phyloP scores from a whole-genome alignment of 2,113 vertebrate species.

The Podarcis cretensis region DNA sequence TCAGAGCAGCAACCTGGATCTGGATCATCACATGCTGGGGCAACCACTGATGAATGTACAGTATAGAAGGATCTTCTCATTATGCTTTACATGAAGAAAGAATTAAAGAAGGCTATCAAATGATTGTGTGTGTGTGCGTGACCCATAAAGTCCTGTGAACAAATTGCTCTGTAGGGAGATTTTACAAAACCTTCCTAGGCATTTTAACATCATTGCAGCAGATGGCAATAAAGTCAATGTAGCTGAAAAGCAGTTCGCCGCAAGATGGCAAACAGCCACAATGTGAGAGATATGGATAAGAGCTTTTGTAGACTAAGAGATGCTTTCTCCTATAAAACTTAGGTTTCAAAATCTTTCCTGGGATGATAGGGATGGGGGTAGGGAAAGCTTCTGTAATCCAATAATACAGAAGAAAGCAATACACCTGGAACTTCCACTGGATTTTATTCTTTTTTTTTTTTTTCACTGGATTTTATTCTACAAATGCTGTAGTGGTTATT shows the following conservation, averaged over 20 bases:
- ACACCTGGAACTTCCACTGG: rapidly evolving
- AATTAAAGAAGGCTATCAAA: conserved; percentile 34
- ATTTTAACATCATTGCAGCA: neutral
- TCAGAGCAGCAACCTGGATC: neutral
- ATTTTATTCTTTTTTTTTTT: neutral
- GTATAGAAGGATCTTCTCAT: conserved; percentile 41
- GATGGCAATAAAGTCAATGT: neutral
- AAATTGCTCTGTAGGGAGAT: conserved; percentile 26
- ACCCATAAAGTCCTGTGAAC: conserved; percentile 30
- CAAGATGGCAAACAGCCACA: conserved; percentile 59
- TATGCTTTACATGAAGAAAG: conserved; percentile 22
- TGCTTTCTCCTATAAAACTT: neutral
- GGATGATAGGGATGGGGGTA: neutral
- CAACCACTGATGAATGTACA: neutral
- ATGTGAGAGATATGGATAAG: conserved; percentile 10
- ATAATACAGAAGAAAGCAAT: neutral
- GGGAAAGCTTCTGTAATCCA: neutral
- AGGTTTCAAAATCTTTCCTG: neutral
- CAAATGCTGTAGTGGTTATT: neutral
- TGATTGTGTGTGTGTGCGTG: neutral
- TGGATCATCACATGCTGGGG: neutral
- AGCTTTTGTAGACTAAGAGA: too few species aligned
- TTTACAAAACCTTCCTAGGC: conserved; percentile 17
- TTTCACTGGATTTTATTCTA: rapidly evolving
- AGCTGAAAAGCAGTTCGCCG: conserved; percentile 35